A percentile compares a stretch with the other conserved stretches of the same genome.
These are phyloP conservation scores for Musca domestica DNA, from an alignment of 1,140 invertebrate species.

Conservation along the genomic window DNA sequence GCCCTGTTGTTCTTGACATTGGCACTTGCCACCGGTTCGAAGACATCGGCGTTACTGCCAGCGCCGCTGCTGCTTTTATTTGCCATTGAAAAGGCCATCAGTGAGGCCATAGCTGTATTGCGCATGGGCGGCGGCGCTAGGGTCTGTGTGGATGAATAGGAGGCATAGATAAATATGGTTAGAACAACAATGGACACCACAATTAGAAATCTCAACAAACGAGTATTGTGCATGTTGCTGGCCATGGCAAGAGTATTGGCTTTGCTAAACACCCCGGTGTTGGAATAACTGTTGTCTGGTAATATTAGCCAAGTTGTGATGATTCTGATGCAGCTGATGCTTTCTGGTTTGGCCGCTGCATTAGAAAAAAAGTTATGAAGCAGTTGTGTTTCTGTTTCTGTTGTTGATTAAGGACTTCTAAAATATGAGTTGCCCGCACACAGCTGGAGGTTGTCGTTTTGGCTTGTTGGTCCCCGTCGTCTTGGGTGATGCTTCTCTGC, in stretches of 20 bases:
- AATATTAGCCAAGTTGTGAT: not conserved
- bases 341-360: not conserved
- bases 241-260: not conserved
- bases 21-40: not conserved
- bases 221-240: conserved; percentile 42
- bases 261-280: too few species aligned
- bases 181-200: conserved; percentile 45
- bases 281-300: too few species aligned
- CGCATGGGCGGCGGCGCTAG: conserved; percentile 32
- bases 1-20: not conserved
- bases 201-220: conserved; percentile 48
- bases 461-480: too few species aligned
- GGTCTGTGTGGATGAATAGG: conserved; percentile 45
- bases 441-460: too few species aligned
- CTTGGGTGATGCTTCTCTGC: too few species aligned
- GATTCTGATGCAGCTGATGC: not conserved
- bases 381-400: too few species aligned
- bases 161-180: conserved; percentile 52
- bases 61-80: conserved; percentile 5
- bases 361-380: not conserved
- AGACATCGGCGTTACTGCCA: not conserved
- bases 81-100: not conserved
- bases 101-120: not conserved
- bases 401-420: too few species aligned
- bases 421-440: too few species aligned